Conservation (phyloP, 1,140 invertebrate genomes). For the Ceratosolen fusciceps region DNA sequence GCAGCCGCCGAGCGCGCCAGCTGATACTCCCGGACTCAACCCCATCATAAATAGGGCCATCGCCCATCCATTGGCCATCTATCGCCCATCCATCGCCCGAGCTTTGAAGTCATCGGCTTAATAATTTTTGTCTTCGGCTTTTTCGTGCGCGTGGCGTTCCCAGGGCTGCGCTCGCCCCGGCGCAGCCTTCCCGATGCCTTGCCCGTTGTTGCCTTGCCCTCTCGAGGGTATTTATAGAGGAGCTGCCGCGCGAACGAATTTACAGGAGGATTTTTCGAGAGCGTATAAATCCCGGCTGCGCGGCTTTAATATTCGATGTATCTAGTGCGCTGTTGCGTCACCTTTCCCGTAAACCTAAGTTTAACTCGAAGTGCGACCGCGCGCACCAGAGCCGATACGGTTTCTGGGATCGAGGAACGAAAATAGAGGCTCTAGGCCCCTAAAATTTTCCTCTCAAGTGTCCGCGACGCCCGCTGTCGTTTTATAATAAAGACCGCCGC, state of each 20-base stretch:
- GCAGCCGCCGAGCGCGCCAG: neutral
- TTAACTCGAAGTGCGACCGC: constrained; percentile 22
- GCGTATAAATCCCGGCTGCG: neutral
- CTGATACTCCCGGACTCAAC: constrained; percentile 4
- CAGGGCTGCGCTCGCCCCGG: neutral
- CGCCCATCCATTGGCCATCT: no score
- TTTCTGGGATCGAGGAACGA: constrained; percentile 39
- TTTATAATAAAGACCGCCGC: constrained; percentile 18
- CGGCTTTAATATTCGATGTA: constrained; percentile 10
- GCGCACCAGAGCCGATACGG: constrained; percentile 21
- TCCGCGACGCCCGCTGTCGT: neutral
- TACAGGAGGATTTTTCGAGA: constrained; percentile 14
- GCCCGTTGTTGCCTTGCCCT: neutral
- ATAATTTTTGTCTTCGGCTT: constrained; percentile 23
- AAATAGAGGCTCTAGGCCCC: constrained; percentile 25
- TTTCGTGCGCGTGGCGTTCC: neutral
- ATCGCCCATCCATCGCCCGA: neutral
- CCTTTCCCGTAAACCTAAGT: constrained; percentile 44
- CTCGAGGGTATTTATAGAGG: constrained; percentile 13
- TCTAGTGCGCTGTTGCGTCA: constrained; percentile 33
- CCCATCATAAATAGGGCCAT: constrained; percentile 19
- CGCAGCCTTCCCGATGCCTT: neutral
- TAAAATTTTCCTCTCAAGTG: constrained; percentile 9
- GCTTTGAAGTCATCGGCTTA: constrained; percentile 12
- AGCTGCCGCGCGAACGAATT: constrained; percentile 2